Evolutionary conservation across 2,888 invertebrate genomes (phyloP), one percentile per base, ranked within the genome.

Genomic region (Nowickia ferox): DNA sequence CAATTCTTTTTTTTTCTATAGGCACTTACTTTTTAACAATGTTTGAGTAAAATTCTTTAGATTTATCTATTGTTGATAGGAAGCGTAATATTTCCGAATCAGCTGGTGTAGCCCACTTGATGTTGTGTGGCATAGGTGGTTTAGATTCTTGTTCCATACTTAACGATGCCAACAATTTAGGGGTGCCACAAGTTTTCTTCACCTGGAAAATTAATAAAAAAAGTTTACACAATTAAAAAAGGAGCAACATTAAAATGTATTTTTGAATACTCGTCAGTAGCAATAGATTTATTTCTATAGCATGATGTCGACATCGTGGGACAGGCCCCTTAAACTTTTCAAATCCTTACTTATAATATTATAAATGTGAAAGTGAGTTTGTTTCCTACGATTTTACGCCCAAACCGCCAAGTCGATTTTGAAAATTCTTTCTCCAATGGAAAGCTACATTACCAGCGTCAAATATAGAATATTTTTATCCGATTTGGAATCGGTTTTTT

Each of bases 1-100:
- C 59, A 59, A 30, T 11, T 30, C 9, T 40, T 59, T 42, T 11
- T 63, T 17, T 10, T 19, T 0, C 1, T 17, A 1, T 72, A 30
- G 6, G 30, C 6, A 92, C 92, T 92, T 88, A 93, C 89, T 95
- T 95, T 92, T 97, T 96, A 5, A 97, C 96, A 55, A 98, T 94
- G 88, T 95, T 95, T 46, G 96, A 95, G 93, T 97, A 98, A 92
- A 98, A 96, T 89, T 96, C 96, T 92, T 96, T 96, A 83, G 96
- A 97, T 90, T 94, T 94, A 30, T 95, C 94, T 72, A 96, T 94
- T 15, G 94, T 95, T 9, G 95, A 94, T 11, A 96, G 93, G 90
- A 96, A 96, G 88, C 95, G 94, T 40, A 94, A 91, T 68, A 96
- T 94, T 88, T 95, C 95, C 0, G 95, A 94, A 88, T 95, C 95